phyloP scores from a whole-genome alignment of 2,797 vertebrate genomes.

The Rhinichthys osculus region DNA sequence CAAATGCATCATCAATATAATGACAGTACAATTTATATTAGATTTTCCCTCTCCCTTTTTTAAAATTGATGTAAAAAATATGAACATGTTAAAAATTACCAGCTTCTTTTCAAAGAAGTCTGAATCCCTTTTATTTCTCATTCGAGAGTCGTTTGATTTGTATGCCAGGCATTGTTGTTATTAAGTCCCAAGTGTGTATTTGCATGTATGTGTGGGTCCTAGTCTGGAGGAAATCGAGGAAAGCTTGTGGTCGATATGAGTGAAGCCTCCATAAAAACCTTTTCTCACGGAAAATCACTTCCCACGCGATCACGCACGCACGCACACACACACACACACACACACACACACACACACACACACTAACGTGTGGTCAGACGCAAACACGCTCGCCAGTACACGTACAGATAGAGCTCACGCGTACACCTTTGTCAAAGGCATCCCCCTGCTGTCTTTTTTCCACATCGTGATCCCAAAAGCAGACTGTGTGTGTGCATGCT shows the following conservation, averaged over 20 bases:
- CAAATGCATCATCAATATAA: background rate
- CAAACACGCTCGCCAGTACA: slow-evolving; percentile 24
- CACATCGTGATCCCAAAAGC: slow-evolving; percentile 54
- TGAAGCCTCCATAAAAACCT: slow-evolving; percentile 77
- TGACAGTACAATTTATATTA: background rate
- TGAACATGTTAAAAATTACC: background rate
- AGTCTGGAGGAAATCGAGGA: slow-evolving; percentile 69
- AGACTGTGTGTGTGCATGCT: slow-evolving; percentile 34
- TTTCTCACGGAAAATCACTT: slow-evolving; percentile 79
- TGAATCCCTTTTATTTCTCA: background rate
- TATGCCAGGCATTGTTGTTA: slow-evolving; percentile 29
- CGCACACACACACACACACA: slow-evolving; percentile 18
- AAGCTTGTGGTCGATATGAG: slow-evolving; percentile 77
- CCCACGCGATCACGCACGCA: slow-evolving; percentile 67
- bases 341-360: slow-evolving; percentile 6
- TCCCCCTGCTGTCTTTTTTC: slow-evolving; percentile 61
- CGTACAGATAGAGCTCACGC: slow-evolving; percentile 48
- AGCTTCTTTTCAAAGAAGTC: background rate
- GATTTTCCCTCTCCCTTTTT: background rate
- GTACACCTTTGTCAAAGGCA: slow-evolving; percentile 63
- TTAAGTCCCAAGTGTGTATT: slow-evolving; percentile 29
- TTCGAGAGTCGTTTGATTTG: slow-evolving; percentile 38
- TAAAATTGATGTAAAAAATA: no score
- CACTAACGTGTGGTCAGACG: slow-evolving; percentile 23
- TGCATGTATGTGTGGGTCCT: slow-evolving; percentile 20